These are phyloP conservation scores for Catagonus wagneri DNA, from an alignment of 2,113 vertebrate genomes.

Conservation along the genomic window DNA sequence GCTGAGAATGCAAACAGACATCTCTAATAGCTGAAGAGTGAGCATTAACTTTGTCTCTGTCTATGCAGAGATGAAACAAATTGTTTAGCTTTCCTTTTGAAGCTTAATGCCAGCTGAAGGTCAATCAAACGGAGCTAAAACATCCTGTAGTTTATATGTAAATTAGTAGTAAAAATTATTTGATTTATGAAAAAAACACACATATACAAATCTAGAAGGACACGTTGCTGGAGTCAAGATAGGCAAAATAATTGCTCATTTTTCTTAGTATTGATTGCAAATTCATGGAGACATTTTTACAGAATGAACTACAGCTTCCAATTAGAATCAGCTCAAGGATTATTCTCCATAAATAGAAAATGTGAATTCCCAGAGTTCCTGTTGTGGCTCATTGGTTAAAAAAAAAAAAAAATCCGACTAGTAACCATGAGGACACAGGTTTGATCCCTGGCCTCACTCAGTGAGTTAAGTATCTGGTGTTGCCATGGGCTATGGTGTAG, in stretches of 20 bases:
- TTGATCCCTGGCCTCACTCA: too few relatives aligned
- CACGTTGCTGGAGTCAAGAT: neutral
- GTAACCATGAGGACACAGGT: too few relatives aligned
- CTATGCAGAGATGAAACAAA: neutral
- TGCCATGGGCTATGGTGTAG: too few relatives aligned
- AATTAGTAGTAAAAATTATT: neutral
- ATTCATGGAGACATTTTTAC: neutral
- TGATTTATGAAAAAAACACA: neutral
- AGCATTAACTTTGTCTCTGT: neutral
- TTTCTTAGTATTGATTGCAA: slow-evolving; percentile 32
- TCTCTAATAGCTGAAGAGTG: neutral
- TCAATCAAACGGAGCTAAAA: neutral
- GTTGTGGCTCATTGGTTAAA: too few relatives aligned
- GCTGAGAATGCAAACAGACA: neutral
- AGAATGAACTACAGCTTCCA: neutral
- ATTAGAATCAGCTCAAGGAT: neutral
- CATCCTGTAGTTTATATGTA: neutral
- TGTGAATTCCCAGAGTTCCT: neutral
- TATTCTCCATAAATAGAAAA: slow-evolving; percentile 34
- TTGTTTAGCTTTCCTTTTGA: neutral
- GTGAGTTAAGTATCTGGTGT: too few relatives aligned
- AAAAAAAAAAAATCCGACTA: too few relatives aligned
- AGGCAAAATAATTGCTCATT: neutral
- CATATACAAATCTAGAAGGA: neutral
- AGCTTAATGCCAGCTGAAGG: neutral